Base-by-base conservation (phyloP, 2,113 vertebrate species). In the Pogonocichla stellata region DNA sequence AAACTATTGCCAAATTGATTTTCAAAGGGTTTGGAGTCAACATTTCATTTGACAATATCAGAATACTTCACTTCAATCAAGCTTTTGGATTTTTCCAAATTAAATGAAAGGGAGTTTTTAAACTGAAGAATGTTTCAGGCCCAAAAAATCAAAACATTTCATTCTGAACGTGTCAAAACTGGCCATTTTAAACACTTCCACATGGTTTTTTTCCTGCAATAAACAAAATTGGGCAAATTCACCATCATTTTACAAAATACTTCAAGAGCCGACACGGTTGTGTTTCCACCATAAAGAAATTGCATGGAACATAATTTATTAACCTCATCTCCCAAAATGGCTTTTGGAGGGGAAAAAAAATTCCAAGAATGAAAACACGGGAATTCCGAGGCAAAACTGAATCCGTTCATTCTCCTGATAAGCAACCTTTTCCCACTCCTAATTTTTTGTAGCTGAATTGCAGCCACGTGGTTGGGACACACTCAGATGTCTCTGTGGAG, bases 1-100 rank as follows among this genome's bases (percentile, higher is more conserved):
- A 94, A 95, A 90, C 86, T 80, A 90, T 95, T 95, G 93, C 94
- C 96, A 96, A 96, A 94, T 93, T 92, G 85, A 88, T 97, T 97
- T 95, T 86, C 86, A 82, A 90, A 86, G 82, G 79, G 50, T 95
- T 96, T 95, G 95, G 93, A 96, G 92, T 93, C 92, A 94, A 88
- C 25, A 3, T 91, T 82, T 69, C 66, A 0, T 90, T 65, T 94
- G 92, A 93, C 94, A 92, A 54, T 62, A 74, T 92, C 34, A 0
- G 88, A 93, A 88, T 84, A 83, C 23, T 93, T 90, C 2, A 4
- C 42, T 94, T 97, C 91, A 86, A 61, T 95, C 85, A 90, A 88
- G 90, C 66, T 77, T 90, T 70, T 77, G 88, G 92, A 53, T 86
- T 92, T 80, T 90, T 95, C 82, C 74, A 77, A 92, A 95, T 86